phyloP scores from a whole-genome alignment of 1,140 invertebrate genomes.

The Sminthurides bifidus region DNA sequence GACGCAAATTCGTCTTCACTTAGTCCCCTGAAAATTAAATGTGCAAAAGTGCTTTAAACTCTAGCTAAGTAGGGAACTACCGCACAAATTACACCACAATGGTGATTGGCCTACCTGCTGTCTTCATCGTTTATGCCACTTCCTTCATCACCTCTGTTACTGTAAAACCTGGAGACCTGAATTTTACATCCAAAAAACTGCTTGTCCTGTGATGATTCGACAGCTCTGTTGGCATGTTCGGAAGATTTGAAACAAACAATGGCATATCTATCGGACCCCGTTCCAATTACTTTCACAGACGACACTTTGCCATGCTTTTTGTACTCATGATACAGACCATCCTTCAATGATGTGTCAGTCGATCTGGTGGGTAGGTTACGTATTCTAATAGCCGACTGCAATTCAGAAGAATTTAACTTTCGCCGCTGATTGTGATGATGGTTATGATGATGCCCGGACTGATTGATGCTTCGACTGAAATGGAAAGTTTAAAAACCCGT shows the following conservation, averaged over 20 bases:
- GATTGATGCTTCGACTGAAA: constrained; percentile 23
- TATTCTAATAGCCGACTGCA: constrained; percentile 68
- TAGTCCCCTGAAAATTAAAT: constrained; percentile 11
- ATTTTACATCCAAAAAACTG: constrained; percentile 92
- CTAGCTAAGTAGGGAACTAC: not conserved
- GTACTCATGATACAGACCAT: constrained; percentile 95
- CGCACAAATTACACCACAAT: not conserved
- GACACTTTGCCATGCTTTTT: constrained; percentile 96
- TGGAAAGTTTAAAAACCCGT: too few species aligned
- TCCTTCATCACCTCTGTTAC: constrained; percentile 17
- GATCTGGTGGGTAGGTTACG: constrained; percentile 78
- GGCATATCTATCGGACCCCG: constrained; percentile 68
- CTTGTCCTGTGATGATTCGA: constrained; percentile 90
- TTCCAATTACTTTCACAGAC: constrained; percentile 78
- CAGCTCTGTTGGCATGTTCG: constrained; percentile 88
- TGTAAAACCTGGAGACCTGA: constrained; percentile 72
- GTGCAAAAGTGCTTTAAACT: too few species aligned
- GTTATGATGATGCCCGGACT: constrained; percentile 11
- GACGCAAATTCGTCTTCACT: constrained; percentile 32
- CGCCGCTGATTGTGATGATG: constrained; percentile 32
- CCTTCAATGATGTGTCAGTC: constrained; percentile 56
- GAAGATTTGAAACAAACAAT: constrained; percentile 91
- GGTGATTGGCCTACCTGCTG: constrained; percentile 19
- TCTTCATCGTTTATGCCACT: constrained; percentile 25
- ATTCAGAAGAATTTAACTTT: constrained; percentile 37